Base-by-base conservation (phyloP, 1,140 invertebrate genomes). In the Arion vulgaris region DNA sequence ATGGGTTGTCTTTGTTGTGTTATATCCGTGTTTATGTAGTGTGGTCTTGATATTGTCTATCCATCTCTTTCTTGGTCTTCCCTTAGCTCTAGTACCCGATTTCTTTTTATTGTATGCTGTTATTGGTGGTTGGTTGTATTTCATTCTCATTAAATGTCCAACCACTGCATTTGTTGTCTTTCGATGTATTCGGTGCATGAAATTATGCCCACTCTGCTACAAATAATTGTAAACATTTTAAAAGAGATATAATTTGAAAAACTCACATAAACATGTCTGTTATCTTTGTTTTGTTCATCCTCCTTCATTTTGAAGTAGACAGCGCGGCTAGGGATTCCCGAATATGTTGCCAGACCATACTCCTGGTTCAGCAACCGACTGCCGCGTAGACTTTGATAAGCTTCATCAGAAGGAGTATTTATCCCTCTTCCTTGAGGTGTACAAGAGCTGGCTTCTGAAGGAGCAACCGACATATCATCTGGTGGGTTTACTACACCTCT, bases 241-340 rank as follows among this genome's bases (percentile, higher is more conserved):
- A 49, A 9, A 49, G 9, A 49, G 9, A 49, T 49, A 19, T 11
- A 49, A 11, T 49, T 19, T 49, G 45, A 62, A 15, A 57, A 13
- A 51, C 77, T 80, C 74, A 85, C 84, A 32, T 80, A 80, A 66
- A 76, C 81, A 62, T 85, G 84, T 71, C 66, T 80, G 38, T 80
- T 68, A 49, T 83, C 66, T 62, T 62, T 79, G 74, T 85, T 81
- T 17, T 23, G 23, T 57, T 69, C 78, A 68, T 85, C 84, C 68
- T 85, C 84, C 41, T 68, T 68, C 36, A 85, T 11, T n/a, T 82
- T 82, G 17, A 57, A 26, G n/a, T 82, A 76, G 41, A 85, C 81
- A 28, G 84, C 71, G 32, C 84, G 51, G 0, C 36, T 83, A 38
- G 0, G 81, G 81, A 36, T 53, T 83, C 15, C 81, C 23, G 49